These are phyloP conservation scores for Regulus satrapa DNA, from an alignment of 2,113 vertebrate genomes.

Conservation along the genomic window DNA sequence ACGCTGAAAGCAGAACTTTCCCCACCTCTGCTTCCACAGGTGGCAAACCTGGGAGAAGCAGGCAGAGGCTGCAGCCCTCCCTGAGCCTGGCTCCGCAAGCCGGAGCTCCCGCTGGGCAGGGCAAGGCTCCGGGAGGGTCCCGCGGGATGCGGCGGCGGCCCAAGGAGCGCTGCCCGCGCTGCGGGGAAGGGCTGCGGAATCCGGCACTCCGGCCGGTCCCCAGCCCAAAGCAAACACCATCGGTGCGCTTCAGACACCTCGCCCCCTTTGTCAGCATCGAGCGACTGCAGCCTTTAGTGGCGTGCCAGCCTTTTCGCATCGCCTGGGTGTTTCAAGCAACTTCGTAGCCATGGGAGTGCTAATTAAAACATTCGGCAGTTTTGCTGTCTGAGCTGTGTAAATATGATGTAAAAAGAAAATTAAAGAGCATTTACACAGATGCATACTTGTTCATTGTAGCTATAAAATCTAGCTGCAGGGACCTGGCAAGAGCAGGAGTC, in stretches of 20 bases:
- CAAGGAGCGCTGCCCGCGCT: background rate
- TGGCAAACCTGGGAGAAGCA: background rate
- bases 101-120: background rate
- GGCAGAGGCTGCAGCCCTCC: background rate
- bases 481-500: background rate
- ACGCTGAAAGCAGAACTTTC: background rate
- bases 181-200: slow-evolving; percentile 35
- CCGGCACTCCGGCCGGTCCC: background rate
- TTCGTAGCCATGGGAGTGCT: slow-evolving; percentile 35
- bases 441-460: slow-evolving; percentile 45
- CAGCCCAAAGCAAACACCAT: slow-evolving; percentile 32
- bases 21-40: background rate
- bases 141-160: rapidly evolving
- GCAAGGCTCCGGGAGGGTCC: background rate
- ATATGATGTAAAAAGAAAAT: slow-evolving; percentile 50
- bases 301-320: background rate
- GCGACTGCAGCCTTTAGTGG: slow-evolving; percentile 1
- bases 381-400: slow-evolving; percentile 48
- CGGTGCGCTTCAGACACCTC: background rate
- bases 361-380: slow-evolving; percentile 56
- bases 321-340: slow-evolving; percentile 5
- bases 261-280: background rate
- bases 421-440: slow-evolving; percentile 55
- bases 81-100: background rate
- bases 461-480: slow-evolving; percentile 39